Evolutionary conservation across 1,140 invertebrate genomes (phyloP).

Genomic region (Drosophila subpulchrella): DNA sequence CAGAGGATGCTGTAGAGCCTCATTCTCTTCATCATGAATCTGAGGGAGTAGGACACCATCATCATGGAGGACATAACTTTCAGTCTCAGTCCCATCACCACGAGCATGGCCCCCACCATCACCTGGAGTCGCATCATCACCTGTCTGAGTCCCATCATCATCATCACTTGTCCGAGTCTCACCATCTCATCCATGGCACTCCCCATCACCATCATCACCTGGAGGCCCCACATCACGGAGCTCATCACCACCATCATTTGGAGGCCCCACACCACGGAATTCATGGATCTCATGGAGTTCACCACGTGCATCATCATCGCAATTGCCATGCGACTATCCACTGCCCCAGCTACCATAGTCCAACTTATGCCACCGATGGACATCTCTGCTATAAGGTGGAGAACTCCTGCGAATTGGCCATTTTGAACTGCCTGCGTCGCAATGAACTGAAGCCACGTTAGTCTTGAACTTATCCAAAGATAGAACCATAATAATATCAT

Average conservation of each 20-base stretch:
- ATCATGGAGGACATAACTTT: slow-evolving; percentile 17
- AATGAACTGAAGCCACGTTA: slow-evolving; percentile 34
- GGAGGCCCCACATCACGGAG: not conserved
- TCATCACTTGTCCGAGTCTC: slow-evolving; percentile 18
- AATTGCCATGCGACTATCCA: slow-evolving; percentile 48
- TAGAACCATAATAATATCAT: not conserved
- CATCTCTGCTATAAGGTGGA: slow-evolving; percentile 29
- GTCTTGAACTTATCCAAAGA: not conserved
- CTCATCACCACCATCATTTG: slow-evolving; percentile 10
- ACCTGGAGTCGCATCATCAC: slow-evolving; percentile 26
- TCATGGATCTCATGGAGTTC: slow-evolving; percentile 3
- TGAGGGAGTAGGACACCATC: slow-evolving; percentile 1
- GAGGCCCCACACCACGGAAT: not conserved
- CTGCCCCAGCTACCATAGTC: slow-evolving; percentile 16
- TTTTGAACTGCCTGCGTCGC: slow-evolving; percentile 42
- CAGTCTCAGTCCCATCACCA: slow-evolving; percentile 22
- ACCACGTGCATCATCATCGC: slow-evolving; percentile 30
- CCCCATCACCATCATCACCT: not conserved
- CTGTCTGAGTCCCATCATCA: slow-evolving; percentile 23
- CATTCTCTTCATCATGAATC: slow-evolving; percentile 9
- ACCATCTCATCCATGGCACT: slow-evolving; percentile 12
- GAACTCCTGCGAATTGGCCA: slow-evolving; percentile 34
- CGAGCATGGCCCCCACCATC: slow-evolving; percentile 28
- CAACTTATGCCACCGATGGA: slow-evolving; percentile 44
- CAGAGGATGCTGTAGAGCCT: slow-evolving; percentile 10